Conservation (phyloP, 1,140 invertebrate genomes). For the Aphidius ervi region DNA sequence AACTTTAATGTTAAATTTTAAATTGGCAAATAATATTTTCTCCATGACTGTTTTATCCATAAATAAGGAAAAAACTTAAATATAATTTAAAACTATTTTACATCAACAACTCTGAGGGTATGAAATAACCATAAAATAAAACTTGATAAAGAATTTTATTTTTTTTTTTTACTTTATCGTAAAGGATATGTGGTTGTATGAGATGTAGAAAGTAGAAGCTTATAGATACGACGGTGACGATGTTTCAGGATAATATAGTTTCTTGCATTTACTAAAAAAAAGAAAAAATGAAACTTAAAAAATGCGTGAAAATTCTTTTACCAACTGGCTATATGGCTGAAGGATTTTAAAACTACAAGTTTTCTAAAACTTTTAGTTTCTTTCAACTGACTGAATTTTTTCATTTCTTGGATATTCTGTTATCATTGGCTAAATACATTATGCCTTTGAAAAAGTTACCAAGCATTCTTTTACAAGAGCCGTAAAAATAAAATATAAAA, state of each 20-base stretch:
- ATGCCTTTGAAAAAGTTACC: too few species aligned
- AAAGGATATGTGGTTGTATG: not conserved
- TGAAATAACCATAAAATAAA: constrained; percentile 33
- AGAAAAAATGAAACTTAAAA: constrained; percentile 25
- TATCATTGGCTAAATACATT: too few species aligned
- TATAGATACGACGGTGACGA: not conserved
- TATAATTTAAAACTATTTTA: not conserved
- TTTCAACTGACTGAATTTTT: not conserved
- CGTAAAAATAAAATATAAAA: not conserved
- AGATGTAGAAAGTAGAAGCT: not conserved
- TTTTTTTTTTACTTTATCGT: not conserved
- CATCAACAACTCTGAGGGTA: constrained; percentile 13
- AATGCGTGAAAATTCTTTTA: constrained; percentile 25
- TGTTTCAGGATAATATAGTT: not conserved
- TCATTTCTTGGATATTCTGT: too few species aligned
- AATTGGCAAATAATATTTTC: too few species aligned
- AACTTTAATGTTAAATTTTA: too few species aligned
- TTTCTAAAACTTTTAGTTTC: not conserved
- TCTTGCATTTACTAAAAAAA: constrained; percentile 21
- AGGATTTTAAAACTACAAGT: not conserved
- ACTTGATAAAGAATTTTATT: constrained; percentile 32
- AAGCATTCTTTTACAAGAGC: too few species aligned
- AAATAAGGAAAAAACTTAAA: not conserved
- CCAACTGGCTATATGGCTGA: not conserved
- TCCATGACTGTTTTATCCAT: not conserved